Evolutionary conservation across 2,888 invertebrate species (phyloP).

Genomic region (Drosophila anomalata): DNA sequence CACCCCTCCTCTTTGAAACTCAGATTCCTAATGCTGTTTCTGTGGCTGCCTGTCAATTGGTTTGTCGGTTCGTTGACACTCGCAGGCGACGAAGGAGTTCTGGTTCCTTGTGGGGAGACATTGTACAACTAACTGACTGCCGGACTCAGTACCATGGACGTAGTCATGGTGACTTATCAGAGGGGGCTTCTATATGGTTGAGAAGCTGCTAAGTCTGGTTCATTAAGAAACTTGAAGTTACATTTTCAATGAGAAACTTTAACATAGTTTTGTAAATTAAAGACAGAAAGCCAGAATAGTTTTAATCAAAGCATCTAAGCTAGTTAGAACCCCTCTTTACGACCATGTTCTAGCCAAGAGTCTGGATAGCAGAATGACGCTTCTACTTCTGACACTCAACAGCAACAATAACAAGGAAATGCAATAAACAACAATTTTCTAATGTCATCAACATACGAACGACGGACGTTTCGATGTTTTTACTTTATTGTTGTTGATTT

Average conservation of each 20-base stretch:
- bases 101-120: constrained; percentile 41
- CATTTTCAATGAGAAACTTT: neutral
- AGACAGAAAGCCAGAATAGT: neutral
- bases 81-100: constrained; percentile 54
- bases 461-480: constrained; percentile 44
- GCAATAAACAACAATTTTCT: constrained; percentile 80
- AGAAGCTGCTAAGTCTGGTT: neutral
- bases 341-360: constrained; percentile 27
- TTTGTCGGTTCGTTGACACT: constrained; percentile 75
- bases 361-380: constrained; percentile 43
- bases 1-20: constrained; percentile 4
- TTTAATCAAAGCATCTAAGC: neutral
- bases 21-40: constrained; percentile 20
- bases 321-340: neutral
- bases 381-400: constrained; percentile 15
- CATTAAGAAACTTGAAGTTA: neutral
- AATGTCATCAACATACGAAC: constrained; percentile 69
- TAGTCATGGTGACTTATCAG: neutral
- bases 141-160: constrained; percentile 16
- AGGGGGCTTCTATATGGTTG: neutral
- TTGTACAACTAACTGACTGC: constrained; percentile 23
- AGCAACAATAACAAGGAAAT: constrained; percentile 57
- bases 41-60: constrained; percentile 69
- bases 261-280: neutral
- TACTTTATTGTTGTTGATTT: constrained; percentile 42